Percentiles rank a stretch among this genome's conserved stretches.
phyloP scores from a whole-genome alignment of 2,888 invertebrate genomes.

The Dynastes grantii region DNA sequence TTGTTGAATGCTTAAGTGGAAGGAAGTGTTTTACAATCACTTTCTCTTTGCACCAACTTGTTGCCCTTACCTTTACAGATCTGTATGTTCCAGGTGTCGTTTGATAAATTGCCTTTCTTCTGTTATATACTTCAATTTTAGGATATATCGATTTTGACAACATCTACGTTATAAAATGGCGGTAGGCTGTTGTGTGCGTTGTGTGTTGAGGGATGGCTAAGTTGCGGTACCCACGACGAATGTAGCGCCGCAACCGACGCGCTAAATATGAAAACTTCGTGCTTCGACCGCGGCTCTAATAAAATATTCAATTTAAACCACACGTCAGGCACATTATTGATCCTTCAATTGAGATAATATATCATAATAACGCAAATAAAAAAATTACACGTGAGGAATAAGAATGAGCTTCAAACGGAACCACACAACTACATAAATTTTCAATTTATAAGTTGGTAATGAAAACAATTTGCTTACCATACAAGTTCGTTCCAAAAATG shows the following conservation, averaged over 20 bases:
- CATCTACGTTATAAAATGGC: constrained; percentile 52
- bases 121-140: constrained; percentile 51
- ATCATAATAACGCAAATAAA: not conserved
- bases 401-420: not conserved
- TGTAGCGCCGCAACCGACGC: constrained; percentile 15
- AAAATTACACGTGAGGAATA: not conserved
- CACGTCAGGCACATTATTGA: not conserved
- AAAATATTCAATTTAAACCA: not conserved
- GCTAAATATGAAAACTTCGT: not conserved
- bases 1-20: constrained; percentile 63
- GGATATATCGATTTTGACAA: constrained; percentile 52
- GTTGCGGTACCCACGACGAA: constrained; percentile 29
- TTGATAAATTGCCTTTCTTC: constrained; percentile 54
- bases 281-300: not conserved
- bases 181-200: constrained; percentile 42
- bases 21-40: constrained; percentile 67
- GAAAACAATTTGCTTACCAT: not conserved
- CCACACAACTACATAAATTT: not conserved
- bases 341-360: not conserved
- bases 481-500: not conserved
- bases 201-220: constrained; percentile 5
- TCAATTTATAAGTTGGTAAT: not conserved
- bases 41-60: constrained; percentile 66
- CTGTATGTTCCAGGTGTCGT: constrained; percentile 52
- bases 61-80: constrained; percentile 65